Base-by-base conservation (phyloP, 2,797 vertebrate species). In the Coreius guichenoti region DNA sequence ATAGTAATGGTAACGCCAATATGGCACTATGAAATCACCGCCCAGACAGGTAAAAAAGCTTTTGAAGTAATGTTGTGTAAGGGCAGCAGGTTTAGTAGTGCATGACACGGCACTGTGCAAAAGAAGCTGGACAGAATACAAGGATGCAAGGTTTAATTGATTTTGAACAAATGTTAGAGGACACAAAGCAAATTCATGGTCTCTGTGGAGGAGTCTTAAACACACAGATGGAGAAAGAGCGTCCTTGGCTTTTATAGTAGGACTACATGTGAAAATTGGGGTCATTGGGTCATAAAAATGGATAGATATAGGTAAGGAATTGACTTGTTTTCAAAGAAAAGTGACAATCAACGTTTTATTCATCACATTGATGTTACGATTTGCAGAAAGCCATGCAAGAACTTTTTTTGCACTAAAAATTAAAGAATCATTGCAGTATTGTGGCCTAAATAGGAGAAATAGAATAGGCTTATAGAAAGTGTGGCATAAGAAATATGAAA, bases 161-260 rank as follows among this genome's bases (percentile, higher is more conserved):
- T 82, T 83, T 73, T 39, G 79, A 89, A 90, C 63, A 81, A 87
- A 78, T 49, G 88, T 80, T 78, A 85, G 73, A 65, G 84, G 80
- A 89, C 85, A 85, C 83, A 82, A 88, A 89, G 90, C 86, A 82
- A 49, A 84, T 85, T 84, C 79, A 84, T 69, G 72, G 86, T 86
- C 33, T 68, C 56, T 84, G 61, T 82, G 78, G 82, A 76, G 76
- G 75, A 83, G 84, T 87, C 67, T 75, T 26, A 75, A 72, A 83
- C 9, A n/a, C 65, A 69, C 63, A 82, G 67, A 80, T 61, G 84
- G 82, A 68, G 51, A 70, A 69, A 47, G 29, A 72, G 51, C 33
- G 86, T 89, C 93, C 93, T 95, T 95, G 92, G 90, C 86, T 90
- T 89, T 36, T 58, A 77, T 72, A 86, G 84, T 85, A 73, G 72